Base-by-base conservation (phyloP, 1,140 invertebrate genomes). In the Neelides sp. region DNA sequence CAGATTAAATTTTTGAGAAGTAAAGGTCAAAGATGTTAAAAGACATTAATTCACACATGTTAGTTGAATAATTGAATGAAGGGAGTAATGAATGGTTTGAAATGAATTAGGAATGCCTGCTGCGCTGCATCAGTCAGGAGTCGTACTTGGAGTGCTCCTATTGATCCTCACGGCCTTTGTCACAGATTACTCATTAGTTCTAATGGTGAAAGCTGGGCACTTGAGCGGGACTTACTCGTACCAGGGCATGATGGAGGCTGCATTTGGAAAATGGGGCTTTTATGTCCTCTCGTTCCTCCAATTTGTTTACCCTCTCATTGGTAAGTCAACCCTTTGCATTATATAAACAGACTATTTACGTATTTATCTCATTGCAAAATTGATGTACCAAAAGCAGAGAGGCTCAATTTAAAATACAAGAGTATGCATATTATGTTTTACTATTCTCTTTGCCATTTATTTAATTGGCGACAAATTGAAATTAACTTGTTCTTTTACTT, bases 281-380 rank as follows among this genome's bases (percentile, higher is more conserved):
- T 79, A 83, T 59, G 68, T 88, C 34, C 69, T 90, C 2, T 82
- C 83, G 1, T 64, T 77, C 22, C 68, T 89, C 37, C 86, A 91
- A 64, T 87, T 89, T 62, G 72, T 85, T 56, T 90, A 89, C 71
- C 87, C 85, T 12, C 83, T 89, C 58, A 81, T 89, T 62, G 85
- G 85, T 86, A 72, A 74, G 71, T n/a, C n/a, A 68, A 46, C 26
- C 12, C 36, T 15, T 20, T 28, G 20, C 34, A 32, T 42, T 53
- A 4, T 48, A 15, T 15, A n/a, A 44, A 4, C 45, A 27, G n/a
- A 24, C 39, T n/a, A 58, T 55, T 48, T 41, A 41, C 41, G 22
- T 37, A 50, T n/a, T 46, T n/a, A n/a, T n/a, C n/a, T n/a, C n/a
- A n/a, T n/a, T n/a, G n/a, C n/a, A n/a, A n/a, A n/a, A n/a, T n/a